phyloP scores from a whole-genome alignment of 1,140 invertebrate genomes.

The Bombus huntii region DNA sequence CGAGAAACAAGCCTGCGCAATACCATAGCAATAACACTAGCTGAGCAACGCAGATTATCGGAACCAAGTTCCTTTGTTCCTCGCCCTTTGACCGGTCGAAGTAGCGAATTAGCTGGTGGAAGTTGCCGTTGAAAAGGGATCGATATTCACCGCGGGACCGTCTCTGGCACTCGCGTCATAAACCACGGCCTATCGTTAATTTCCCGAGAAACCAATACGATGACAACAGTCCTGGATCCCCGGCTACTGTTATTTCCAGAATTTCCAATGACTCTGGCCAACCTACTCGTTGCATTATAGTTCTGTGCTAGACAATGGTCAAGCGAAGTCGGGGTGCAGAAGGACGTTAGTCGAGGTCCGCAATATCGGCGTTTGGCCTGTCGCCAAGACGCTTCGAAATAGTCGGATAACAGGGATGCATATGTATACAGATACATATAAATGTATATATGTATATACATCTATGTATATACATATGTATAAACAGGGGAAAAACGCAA shows the following conservation, averaged over 20 bases:
- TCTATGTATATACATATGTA: neutral
- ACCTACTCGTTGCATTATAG: slow-evolving; percentile 55
- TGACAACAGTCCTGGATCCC: slow-evolving; percentile 27
- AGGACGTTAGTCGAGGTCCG: slow-evolving; percentile 53
- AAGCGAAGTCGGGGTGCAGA: slow-evolving; percentile 60
- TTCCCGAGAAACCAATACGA: slow-evolving; percentile 60
- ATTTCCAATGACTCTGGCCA: slow-evolving; percentile 72
- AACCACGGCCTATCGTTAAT: slow-evolving; percentile 63
- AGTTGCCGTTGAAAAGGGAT: slow-evolving; percentile 29
- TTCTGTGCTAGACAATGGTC: slow-evolving; percentile 74
- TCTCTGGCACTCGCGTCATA: slow-evolving; percentile 52
- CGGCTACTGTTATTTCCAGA: slow-evolving; percentile 75
- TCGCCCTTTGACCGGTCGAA: slow-evolving; percentile 38
- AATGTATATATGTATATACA: neutral
- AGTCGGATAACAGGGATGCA: slow-evolving; percentile 60
- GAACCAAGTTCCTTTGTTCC: slow-evolving; percentile 29
- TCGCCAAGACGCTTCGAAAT: slow-evolving; percentile 77
- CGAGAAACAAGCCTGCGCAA: neutral
- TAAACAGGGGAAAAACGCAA: no score
- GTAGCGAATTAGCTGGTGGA: slow-evolving; percentile 53
- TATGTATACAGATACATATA: neutral
- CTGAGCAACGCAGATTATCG: slow-evolving; percentile 3
- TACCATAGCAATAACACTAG: neutral
- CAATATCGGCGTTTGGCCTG: slow-evolving; percentile 73
- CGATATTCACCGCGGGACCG: slow-evolving; percentile 45